Evolutionary conservation across 92 coral and sea anemone genomes (phyloP).

Genomic region (Phenganax stokvisi): DNA sequence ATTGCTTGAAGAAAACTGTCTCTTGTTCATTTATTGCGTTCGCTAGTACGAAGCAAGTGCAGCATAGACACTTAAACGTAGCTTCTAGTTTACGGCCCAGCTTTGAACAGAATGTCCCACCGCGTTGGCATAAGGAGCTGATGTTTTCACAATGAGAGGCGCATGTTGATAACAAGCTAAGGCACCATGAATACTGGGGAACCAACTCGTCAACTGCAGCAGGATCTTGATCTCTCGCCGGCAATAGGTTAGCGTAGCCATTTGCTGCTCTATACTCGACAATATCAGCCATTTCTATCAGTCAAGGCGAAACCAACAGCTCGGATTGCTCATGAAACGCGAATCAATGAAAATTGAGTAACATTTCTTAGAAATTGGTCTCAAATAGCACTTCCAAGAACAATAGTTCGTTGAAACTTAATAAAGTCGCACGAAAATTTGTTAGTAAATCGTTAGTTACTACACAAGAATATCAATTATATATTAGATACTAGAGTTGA

Average conservation of each 20-base stretch:
- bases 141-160: background rate
- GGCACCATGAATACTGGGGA: background rate
- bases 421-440: no score
- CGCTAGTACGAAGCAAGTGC: background rate
- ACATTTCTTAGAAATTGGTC: no score
- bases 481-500: no score
- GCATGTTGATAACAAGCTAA: background rate
- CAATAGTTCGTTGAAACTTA: no score
- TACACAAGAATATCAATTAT: no score
- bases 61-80: background rate
- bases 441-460: no score
- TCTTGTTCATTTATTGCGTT: background rate
- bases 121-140: background rate
- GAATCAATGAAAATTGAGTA: no score
- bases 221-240: background rate
- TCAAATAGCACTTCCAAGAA: no score
- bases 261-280: background rate
- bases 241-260: background rate
- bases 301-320: background rate
- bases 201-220: background rate
- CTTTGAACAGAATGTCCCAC: background rate
- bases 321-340: background rate
- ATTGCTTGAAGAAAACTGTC: background rate
- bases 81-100: constrained; percentile 1
- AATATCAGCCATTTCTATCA: background rate